Evolutionary conservation across 2,113 vertebrate genomes (phyloP), one percentile per base, ranked within the genome.

Genomic region (Menura novaehollandiae): DNA sequence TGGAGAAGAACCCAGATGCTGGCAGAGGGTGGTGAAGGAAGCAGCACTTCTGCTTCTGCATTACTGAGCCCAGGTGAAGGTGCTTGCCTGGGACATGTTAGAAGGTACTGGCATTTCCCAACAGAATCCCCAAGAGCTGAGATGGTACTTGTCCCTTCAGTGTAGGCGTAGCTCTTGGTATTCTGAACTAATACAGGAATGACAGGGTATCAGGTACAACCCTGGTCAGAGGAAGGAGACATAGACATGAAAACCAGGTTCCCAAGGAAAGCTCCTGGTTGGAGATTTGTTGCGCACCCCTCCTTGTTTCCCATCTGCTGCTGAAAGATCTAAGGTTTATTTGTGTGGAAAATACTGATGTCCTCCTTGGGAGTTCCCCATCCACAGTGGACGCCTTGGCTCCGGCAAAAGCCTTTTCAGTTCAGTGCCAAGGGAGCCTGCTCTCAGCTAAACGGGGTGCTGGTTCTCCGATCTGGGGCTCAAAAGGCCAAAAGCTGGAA

Each of bases 371-470:
- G 28, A 75, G 6, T 4, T 93, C 12, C 53, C 46, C 39, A 37
- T 41, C 39, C 28, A 5, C 24, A 68, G 10, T 1, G 2, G 27
- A 41, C 72, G 62, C n/a, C 33, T 51, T 87, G 81, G 39, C 66
- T 88, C 10, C 66, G 82, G 62, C 0, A 1, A 75, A 72, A 88
- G 39, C 12, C 27, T 72, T 39, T 52, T n/a, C 44, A 58, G 17
- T 15, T 58, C 17, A 11, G 3, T 37, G 44, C 32, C 35, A 10
- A 67, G 30, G 17, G 43, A 55, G 10, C 47, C 30, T 44, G 3
- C 26, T 47, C 30, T 22, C 0, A 0, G 41, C 11, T 33, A 30
- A 41, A 24, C 12, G 32, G 37, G 35, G 2, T 76, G 47, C 43
- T 51, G 56, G 19, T 51, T 22, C 47, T 72, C 43, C 75, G 39